Evolutionary conservation across 2,113 vertebrate species (phyloP).

Genomic region (Phalacrocorax carbo): DNA sequence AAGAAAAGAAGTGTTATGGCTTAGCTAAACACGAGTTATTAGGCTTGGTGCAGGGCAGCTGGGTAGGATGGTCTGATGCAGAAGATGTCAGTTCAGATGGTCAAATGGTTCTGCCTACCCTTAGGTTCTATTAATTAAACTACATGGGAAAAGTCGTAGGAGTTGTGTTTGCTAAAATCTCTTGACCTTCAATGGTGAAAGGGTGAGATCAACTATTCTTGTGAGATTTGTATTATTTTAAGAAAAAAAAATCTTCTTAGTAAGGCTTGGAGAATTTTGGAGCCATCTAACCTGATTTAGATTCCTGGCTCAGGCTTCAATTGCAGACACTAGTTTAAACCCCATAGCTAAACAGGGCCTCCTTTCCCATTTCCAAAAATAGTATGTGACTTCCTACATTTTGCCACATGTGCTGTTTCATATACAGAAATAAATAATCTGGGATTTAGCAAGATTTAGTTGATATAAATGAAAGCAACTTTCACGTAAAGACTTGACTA

Average conservation of each 20-base stretch:
- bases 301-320: not conserved
- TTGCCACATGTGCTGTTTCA: not conserved
- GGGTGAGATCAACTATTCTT: not conserved
- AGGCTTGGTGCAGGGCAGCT: not conserved
- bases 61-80: not conserved
- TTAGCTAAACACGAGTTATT: not conserved
- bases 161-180: constrained; percentile 21
- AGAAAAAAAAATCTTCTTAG: not conserved
- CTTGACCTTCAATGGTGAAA: not conserved
- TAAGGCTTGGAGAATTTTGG: not conserved
- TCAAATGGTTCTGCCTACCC: constrained; percentile 14
- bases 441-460: not conserved
- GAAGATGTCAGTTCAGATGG: constrained; percentile 12
- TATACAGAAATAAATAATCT: constrained; percentile 11
- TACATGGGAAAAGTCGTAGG: not conserved
- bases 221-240: not conserved
- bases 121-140: constrained; percentile 52
- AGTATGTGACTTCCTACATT: not conserved
- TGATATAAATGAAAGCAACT: constrained; percentile 1
- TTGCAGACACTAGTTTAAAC: not conserved
- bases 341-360: not conserved
- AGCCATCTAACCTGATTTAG: not conserved
- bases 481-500: not conserved
- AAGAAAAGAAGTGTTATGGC: not conserved
- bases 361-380: not conserved